Conservation (phyloP, 2,888 invertebrate species). For the Eudasyphora cyanicolor region DNA sequence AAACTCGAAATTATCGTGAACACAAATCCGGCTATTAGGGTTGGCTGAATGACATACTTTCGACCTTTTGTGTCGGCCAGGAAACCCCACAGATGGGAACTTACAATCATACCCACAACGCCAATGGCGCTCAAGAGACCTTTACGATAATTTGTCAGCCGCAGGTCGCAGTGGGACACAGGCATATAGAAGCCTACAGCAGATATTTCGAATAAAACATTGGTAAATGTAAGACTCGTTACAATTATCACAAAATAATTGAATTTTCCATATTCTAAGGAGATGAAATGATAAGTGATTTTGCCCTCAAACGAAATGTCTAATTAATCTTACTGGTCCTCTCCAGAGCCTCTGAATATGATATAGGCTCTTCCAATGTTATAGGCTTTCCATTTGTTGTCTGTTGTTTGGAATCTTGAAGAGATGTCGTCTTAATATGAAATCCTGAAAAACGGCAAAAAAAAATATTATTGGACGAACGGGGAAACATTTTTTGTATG, state of each 20-base stretch:
- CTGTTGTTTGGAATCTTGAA: too few species aligned
- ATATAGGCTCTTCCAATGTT: constrained; percentile 55
- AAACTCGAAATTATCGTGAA: constrained; percentile 81
- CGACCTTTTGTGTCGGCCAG: constrained; percentile 82
- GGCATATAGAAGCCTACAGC: constrained; percentile 81
- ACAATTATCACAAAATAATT: constrained; percentile 80
- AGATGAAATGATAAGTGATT: too few species aligned
- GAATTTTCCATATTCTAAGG: constrained; percentile 81
- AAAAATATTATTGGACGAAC: too few species aligned
- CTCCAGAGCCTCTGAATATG: constrained; percentile 66
- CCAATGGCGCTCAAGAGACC: constrained; percentile 79
- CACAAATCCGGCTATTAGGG: constrained; percentile 80
- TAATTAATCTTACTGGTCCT: constrained; percentile 67
- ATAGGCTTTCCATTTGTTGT: constrained; percentile 46
- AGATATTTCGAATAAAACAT: constrained; percentile 80
- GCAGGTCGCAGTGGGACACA: constrained; percentile 80
- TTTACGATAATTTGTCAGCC: too few species aligned
- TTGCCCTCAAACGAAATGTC: constrained; percentile 29
- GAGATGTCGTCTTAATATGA: too few species aligned
- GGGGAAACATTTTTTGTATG: too few species aligned
- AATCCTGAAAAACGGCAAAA: too few species aligned
- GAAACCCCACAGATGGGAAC: constrained; percentile 83
- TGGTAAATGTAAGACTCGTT: constrained; percentile 81
- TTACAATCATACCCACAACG: constrained; percentile 80
- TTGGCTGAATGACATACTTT: constrained; percentile 79